Percentiles rank a stretch among this genome's conserved stretches.
Conservation (phyloP, 2,888 invertebrate genomes). For the Flabesymbios commensalis region DNA sequence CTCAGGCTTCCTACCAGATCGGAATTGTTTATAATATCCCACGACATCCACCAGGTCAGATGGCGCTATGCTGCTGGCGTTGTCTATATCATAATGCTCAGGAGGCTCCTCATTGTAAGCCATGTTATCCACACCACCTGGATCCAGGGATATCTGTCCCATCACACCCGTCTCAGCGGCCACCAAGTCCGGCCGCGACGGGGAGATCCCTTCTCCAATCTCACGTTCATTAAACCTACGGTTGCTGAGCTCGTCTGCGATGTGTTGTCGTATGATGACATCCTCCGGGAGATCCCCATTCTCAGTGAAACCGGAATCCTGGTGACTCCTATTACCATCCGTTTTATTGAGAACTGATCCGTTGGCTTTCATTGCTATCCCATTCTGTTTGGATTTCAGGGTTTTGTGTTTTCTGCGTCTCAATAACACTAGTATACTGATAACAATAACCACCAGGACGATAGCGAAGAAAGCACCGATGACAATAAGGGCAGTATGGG, state of each 20-base stretch:
- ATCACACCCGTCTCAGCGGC: slow-evolving; percentile 41
- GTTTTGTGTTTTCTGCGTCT: slow-evolving; percentile 82
- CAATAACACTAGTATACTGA: slow-evolving; percentile 77
- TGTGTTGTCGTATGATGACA: slow-evolving; percentile 68
- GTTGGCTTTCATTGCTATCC: slow-evolving; percentile 41
- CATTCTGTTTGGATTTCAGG: not conserved
- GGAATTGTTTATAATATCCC: slow-evolving; percentile 90
- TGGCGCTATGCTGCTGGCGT: slow-evolving; percentile 95
- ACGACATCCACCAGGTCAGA: slow-evolving; percentile 89
- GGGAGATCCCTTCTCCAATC: slow-evolving; percentile 69
- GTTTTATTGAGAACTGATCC: slow-evolving; percentile 64
- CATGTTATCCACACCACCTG: slow-evolving; percentile 34
- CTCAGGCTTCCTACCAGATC: slow-evolving; percentile 65
- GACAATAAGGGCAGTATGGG: slow-evolving; percentile 89
- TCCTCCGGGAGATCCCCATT: slow-evolving; percentile 48
- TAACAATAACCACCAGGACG: slow-evolving; percentile 47
- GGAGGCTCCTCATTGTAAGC: slow-evolving; percentile 52
- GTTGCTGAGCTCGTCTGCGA: slow-evolving; percentile 83
- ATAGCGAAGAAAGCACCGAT: slow-evolving; percentile 93
- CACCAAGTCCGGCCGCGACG: slow-evolving; percentile 91
- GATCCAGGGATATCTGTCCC: slow-evolving; percentile 51
- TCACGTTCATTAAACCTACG: slow-evolving; percentile 84
- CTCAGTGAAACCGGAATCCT: slow-evolving; percentile 49
- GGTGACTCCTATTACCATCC: slow-evolving; percentile 29
- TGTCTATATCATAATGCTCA: slow-evolving; percentile 83